Conservation (phyloP, 2,113 vertebrate genomes). For the Muscicapa adusta region DNA sequence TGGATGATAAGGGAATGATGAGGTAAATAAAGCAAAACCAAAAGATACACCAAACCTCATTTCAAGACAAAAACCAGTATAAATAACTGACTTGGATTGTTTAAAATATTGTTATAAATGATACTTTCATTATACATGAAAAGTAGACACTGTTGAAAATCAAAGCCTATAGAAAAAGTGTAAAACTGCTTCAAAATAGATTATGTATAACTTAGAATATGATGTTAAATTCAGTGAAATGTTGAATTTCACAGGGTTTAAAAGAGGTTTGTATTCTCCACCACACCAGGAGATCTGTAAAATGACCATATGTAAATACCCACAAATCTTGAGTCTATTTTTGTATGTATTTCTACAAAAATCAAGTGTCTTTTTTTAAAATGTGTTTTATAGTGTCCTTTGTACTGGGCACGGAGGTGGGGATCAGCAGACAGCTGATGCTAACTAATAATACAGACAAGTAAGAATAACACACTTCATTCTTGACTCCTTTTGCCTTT, state of each 20-base stretch:
- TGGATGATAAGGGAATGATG: background rate
- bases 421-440: background rate
- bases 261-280: background rate
- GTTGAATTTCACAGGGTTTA: background rate
- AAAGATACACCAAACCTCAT: background rate
- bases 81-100: background rate
- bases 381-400: background rate
- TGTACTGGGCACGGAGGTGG: background rate
- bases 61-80: background rate
- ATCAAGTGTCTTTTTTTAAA: background rate
- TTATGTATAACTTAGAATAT: background rate
- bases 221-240: background rate
- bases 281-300: background rate
- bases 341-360: background rate
- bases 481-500: background rate
- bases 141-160: background rate
- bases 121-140: background rate
- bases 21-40: slow-evolving; percentile 9
- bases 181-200: background rate
- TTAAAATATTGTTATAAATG: background rate
- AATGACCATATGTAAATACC: background rate
- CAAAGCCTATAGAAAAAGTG: background rate
- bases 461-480: background rate
- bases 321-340: background rate
- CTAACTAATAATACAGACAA: background rate